Evolutionary conservation across 1,140 invertebrate species (phyloP), one percentile per base, ranked within the genome.

Genomic region (Aphelenchoides avenae): DNA sequence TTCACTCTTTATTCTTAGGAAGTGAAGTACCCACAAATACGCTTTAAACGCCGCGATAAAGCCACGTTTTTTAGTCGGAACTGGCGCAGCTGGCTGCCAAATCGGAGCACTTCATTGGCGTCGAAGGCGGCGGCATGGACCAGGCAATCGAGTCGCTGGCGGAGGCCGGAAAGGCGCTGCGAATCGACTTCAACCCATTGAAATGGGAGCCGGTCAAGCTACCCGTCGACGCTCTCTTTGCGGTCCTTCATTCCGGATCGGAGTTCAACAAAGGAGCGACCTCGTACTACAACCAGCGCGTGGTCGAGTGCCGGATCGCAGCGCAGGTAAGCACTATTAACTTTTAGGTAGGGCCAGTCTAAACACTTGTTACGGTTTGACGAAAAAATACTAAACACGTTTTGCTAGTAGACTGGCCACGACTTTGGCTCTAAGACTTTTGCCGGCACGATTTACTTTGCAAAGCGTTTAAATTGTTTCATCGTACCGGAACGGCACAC

Each of bases 111-210:
- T 57, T 66, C 13, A 61, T 64, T 0, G 66, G 64, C 5, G n/a
- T 59, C 29, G 67, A 67, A 27, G 95, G 94, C 34, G 71, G 71
- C 7, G 94, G 93, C 61, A 99, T 99, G 95, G 95, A 99, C 79
- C 95, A 99, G 81, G 91, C 94, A 0, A 96, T 96, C 70, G 89
- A 89, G 44, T 89, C 96, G 79, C 83, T 97, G 18, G 92, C 89
- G 1, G 84, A 87, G 74, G 79, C 84, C 78, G 90, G 89, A 84
- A 78, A 78, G 13, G 72, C 74, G 18, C 49, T 81, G 76, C 82
- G 89, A 59, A 97, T 99, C 64, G 87, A 93, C 67, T 99, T 95
- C 80, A 84, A 90, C 73, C 94, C 94, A 0, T 77, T 97, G 11
- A 82, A 82, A 57, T 85, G 86, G 4, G 83, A 82, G 31, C 85